Percentiles rank a stretch among this genome's conserved stretches.
Evolutionary conservation across 2,113 vertebrate genomes (phyloP).

Genomic region (Dendropsophus ebraccatus): DNA sequence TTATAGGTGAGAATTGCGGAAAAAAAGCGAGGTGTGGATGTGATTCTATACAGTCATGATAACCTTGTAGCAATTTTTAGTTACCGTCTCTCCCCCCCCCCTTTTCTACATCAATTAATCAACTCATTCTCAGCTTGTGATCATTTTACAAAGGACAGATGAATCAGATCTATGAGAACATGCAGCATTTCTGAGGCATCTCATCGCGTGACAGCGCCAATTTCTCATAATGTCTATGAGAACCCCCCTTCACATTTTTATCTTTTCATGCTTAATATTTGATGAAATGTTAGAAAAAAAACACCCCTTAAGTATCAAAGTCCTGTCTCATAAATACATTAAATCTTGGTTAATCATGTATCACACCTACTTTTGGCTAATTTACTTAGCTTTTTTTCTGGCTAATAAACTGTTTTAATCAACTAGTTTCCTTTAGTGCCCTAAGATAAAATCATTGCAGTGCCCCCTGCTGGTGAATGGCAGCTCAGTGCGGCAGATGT

Average conservation of each 20-base stretch:
- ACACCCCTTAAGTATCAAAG: background rate
- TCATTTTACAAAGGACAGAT: conserved; percentile 48
- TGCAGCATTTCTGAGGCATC: conserved; percentile 1
- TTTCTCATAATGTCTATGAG: background rate
- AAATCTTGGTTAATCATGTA: background rate
- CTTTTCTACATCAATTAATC: conserved; percentile 42
- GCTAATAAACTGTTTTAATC: conserved; percentile 56
- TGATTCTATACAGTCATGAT: conserved; percentile 6
- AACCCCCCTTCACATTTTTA: background rate
- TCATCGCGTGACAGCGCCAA: conserved; percentile 3
- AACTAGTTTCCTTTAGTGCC: conserved; percentile 62
- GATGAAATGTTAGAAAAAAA: background rate
- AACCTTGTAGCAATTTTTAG: conserved; percentile 38
- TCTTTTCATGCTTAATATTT: conserved; percentile 18
- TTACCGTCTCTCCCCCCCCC: background rate
- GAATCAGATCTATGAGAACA: conserved; percentile 21
- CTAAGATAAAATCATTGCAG: conserved; percentile 67
- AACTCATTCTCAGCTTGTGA: conserved; percentile 36
- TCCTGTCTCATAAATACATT: background rate
- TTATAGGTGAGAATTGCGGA: conserved; percentile 13
- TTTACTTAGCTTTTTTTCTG: conserved; percentile 2
- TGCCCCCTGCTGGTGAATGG: conserved; percentile 81
- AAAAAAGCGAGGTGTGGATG: background rate
- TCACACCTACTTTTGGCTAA: background rate
- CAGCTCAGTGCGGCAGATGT: conserved; percentile 66